Conservation (phyloP, 2,797 vertebrate genomes). For the Podargus strigoides region DNA sequence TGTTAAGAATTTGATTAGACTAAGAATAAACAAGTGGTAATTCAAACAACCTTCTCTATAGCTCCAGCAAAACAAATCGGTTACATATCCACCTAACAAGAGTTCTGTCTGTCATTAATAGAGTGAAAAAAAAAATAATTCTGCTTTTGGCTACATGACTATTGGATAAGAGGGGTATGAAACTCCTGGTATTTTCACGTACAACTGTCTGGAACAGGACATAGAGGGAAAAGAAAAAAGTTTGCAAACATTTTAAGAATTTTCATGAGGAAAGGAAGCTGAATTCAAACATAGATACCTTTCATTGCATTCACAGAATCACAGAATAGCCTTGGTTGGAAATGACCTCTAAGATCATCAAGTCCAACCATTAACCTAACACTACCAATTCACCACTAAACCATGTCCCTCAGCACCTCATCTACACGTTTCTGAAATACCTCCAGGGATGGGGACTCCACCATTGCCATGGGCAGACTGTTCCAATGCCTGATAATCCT, state of each 20-base stretch:
- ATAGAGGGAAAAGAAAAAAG: rapidly evolving
- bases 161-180: neutral
- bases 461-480: no score
- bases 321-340: no score
- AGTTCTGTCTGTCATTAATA: neutral
- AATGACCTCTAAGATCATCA: no score
- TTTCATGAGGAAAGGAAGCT: neutral
- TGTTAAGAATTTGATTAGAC: neutral
- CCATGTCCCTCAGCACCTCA: no score
- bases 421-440: no score
- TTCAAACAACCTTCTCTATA: neutral
- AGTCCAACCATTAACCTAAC: no score
- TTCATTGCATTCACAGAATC: neutral
- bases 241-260: neutral
- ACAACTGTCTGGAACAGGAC: neutral
- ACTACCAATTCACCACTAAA: no score
- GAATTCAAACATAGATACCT: neutral
- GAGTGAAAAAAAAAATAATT: neutral
- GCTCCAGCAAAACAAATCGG: neutral
- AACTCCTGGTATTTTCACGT: neutral
- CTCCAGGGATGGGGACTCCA: no score
- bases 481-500: no score
- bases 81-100: neutral
- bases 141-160: neutral
- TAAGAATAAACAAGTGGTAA: neutral